phyloP scores from a whole-genome alignment of 2,888 invertebrate genomes.

The Dexiosoma caninum region DNA sequence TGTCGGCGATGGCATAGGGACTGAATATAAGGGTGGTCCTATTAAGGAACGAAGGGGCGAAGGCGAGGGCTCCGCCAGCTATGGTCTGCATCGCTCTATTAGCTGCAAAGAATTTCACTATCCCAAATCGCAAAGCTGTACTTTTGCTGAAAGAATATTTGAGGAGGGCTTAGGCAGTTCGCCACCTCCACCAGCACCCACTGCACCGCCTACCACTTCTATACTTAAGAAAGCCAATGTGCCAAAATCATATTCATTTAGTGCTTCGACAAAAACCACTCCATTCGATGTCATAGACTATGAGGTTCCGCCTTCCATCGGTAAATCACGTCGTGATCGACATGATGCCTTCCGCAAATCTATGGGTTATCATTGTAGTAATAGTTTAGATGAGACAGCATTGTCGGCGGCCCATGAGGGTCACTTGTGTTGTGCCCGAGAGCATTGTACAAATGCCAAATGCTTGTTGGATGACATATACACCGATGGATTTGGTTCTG shows the following conservation, averaged over 20 bases:
- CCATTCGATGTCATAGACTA: slow-evolving; percentile 78
- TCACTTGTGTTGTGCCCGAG: slow-evolving; percentile 74
- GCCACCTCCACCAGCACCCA: slow-evolving; percentile 52
- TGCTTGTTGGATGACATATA: slow-evolving; percentile 76
- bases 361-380: slow-evolving; percentile 72
- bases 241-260: slow-evolving; percentile 78
- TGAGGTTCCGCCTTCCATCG: slow-evolving; percentile 73
- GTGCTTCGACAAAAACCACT: slow-evolving; percentile 74
- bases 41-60: slow-evolving; percentile 71
- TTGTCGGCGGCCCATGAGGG: slow-evolving; percentile 64
- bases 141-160: slow-evolving; percentile 74
- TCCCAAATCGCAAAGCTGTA: slow-evolving; percentile 77
- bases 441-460: slow-evolving; percentile 76
- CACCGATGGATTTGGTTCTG: slow-evolving; percentile 67
- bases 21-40: slow-evolving; percentile 27
- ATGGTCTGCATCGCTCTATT: slow-evolving; percentile 74
- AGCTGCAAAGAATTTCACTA: slow-evolving; percentile 77
- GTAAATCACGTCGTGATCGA: slow-evolving; percentile 72
- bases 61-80: slow-evolving; percentile 73
- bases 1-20: slow-evolving; percentile 40
- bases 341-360: slow-evolving; percentile 74
- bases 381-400: slow-evolving; percentile 70
- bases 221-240: slow-evolving; percentile 73
- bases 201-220: slow-evolving; percentile 70
- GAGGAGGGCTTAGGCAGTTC: slow-evolving; percentile 66